Percentiles rank a stretch among this genome's conserved stretches.
Conservation (phyloP, 2,888 invertebrate species). For the Meiosimyza platycephala region DNA sequence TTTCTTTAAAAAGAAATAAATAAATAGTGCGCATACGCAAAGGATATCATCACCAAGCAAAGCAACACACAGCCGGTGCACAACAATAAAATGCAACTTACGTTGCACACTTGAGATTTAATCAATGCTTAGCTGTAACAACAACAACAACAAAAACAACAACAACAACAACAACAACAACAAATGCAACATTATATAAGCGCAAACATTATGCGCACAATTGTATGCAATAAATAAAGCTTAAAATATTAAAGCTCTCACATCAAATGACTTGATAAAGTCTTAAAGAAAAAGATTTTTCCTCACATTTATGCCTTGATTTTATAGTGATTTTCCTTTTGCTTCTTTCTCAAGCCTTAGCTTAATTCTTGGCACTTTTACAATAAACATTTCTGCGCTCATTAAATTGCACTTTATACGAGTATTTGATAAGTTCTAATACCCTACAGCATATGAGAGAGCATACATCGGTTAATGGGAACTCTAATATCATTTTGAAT, state of each 20-base stretch:
- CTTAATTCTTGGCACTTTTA: too few relatives aligned
- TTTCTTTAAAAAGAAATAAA: too few relatives aligned
- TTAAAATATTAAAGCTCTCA: constrained; percentile 14
- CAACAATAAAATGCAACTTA: background rate
- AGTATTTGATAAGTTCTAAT: background rate
- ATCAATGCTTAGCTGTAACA: background rate
- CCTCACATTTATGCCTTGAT: too few relatives aligned
- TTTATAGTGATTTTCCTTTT: too few relatives aligned
- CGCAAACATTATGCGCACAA: background rate
- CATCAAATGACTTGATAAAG: too few relatives aligned
- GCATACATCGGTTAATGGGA: too few relatives aligned
- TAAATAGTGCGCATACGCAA: too few relatives aligned
- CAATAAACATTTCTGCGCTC: background rate
- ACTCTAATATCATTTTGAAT: too few relatives aligned
- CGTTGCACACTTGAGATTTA: background rate
- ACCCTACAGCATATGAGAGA: background rate
- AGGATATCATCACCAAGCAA: too few relatives aligned
- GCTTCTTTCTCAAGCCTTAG: too few relatives aligned
- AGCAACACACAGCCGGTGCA: background rate
- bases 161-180: background rate
- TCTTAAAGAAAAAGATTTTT: too few relatives aligned
- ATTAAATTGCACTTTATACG: constrained; percentile 8
- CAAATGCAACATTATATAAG: background rate
- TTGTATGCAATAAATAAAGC: constrained; percentile 8
- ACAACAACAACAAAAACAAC: background rate